Percentiles rank a stretch among this genome's conserved stretches.
These are phyloP conservation scores for Avahi laniger DNA, from an alignment of 2,797 vertebrate species.

Conservation along the genomic window DNA sequence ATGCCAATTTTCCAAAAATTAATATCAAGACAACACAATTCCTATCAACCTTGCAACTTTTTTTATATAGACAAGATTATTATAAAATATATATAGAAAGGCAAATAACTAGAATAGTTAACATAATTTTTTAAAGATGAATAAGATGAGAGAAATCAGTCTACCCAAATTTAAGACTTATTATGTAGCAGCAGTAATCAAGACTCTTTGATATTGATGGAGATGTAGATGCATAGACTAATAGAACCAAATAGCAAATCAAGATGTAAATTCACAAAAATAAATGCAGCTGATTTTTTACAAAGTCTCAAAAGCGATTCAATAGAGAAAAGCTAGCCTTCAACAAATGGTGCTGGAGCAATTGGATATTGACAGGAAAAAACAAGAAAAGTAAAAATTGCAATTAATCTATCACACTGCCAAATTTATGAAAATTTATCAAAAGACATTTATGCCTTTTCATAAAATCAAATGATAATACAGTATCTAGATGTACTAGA, in stretches of 20 bases:
- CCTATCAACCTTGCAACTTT: neutral
- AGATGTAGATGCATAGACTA: neutral
- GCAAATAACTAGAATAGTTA: neutral
- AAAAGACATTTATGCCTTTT: neutral
- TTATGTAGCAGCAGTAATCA: neutral
- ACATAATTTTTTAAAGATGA: neutral
- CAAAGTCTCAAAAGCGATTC: neutral
- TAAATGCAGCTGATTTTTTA: neutral
- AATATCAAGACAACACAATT: neutral
- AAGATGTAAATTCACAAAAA: neutral
- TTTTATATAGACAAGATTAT: neutral
- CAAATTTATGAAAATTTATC: neutral
- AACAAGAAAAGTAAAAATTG: neutral
- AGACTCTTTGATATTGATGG: neutral
- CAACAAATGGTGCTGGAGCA: neutral
- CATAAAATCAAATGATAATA: neutral
- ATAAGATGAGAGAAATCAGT: neutral
- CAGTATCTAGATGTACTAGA: neutral
- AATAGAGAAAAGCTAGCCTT: neutral
- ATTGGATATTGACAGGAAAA: neutral
- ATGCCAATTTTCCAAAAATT: neutral
- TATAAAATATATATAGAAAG: neutral
- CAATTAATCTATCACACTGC: neutral
- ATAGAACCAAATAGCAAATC: neutral
- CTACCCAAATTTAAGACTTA: neutral